Evolutionary conservation across 2,113 vertebrate species (phyloP).

Genomic region (Deroptyus accipitrinus): DNA sequence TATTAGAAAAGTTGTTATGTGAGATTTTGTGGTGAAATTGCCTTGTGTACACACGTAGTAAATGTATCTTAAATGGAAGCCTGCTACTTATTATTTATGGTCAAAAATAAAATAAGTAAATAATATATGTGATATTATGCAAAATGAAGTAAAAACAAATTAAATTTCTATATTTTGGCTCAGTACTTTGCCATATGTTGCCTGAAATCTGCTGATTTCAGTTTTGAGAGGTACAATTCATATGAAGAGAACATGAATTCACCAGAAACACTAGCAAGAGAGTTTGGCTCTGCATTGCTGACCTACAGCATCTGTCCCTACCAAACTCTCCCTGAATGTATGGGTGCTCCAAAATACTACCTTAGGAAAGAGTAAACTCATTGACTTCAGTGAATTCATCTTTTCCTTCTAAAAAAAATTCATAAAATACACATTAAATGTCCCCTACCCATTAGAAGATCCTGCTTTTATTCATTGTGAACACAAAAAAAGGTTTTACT

Average conservation of each 20-base stretch:
- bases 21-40: not conserved
- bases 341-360: not conserved
- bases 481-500: not conserved
- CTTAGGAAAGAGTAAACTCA: not conserved
- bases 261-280: not conserved
- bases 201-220: conserved; percentile 31
- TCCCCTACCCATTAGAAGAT: not conserved
- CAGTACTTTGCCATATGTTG: conserved; percentile 21
- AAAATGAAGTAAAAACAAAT: conserved; percentile 36
- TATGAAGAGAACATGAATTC: not conserved
- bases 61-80: not conserved
- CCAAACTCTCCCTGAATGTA: not conserved
- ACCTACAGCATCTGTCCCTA: not conserved
- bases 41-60: not conserved
- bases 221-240: not conserved
- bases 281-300: not conserved
- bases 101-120: not conserved
- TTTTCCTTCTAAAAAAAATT: not conserved
- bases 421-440: not conserved
- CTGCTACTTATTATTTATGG: not conserved
- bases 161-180: not conserved
- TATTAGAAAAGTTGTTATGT: not conserved
- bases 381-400: not conserved
- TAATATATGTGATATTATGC: not conserved
- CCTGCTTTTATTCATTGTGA: not conserved